A percentile compares a stretch with the other conserved stretches of the same genome.
These are phyloP conservation scores for Trematocara stigmaticum DNA, from an alignment of 2,113 vertebrate genomes.

Conservation along the genomic window DNA sequence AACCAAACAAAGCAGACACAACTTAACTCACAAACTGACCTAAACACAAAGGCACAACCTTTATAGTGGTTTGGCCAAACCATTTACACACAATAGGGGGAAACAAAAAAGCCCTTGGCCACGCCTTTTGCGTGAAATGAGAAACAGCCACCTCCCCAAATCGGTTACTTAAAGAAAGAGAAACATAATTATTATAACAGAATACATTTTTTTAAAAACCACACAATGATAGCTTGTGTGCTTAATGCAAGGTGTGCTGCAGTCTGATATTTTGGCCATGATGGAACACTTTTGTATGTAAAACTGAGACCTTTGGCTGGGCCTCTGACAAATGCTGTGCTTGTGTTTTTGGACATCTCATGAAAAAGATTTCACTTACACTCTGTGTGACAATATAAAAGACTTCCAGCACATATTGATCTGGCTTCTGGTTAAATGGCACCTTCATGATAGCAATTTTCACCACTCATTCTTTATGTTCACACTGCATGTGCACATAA, in stretches of 20 bases:
- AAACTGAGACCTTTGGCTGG: not conserved
- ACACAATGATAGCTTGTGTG: not conserved
- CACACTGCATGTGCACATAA: not conserved
- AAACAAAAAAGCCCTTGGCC: not conserved
- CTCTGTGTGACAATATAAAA: too few species aligned
- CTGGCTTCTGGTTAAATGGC: too few species aligned
- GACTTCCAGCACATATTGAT: too few species aligned
- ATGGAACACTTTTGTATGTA: not conserved
- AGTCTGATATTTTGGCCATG: not conserved
- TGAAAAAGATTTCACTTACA: too few species aligned
- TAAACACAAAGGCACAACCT: not conserved
- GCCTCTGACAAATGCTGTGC: not conserved
- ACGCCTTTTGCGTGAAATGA: not conserved
- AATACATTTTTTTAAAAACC: not conserved
- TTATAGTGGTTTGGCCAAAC: not conserved
- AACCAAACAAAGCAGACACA: not conserved
- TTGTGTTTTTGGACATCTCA: not conserved
- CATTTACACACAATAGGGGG: not conserved
- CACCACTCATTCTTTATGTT: not conserved
- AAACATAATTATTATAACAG: not conserved
- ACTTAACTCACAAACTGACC: not conserved
- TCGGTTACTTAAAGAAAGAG: not conserved
- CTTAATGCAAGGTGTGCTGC: not conserved
- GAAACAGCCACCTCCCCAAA: not conserved
- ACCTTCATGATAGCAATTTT: too few species aligned